Percentiles rank a stretch among this genome's conserved stretches.
Conservation (phyloP, 2,797 vertebrate species). For the Melanotaenia parkinsoni region DNA sequence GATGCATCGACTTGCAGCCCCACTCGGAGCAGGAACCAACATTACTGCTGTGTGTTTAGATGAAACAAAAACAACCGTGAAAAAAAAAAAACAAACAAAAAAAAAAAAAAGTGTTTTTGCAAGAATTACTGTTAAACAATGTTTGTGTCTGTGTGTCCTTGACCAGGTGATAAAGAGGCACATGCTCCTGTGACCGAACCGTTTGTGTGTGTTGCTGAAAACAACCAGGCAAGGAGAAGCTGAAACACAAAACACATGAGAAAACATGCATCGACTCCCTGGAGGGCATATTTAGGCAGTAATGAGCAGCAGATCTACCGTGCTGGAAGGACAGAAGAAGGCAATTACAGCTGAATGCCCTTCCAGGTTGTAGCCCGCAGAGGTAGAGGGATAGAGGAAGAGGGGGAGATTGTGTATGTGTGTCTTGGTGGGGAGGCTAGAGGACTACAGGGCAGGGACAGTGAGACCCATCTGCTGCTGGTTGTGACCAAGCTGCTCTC, state of each 20-base stretch:
- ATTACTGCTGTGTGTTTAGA: slow-evolving; percentile 16
- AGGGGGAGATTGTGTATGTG: slow-evolving; percentile 25
- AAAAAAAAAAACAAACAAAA: background rate
- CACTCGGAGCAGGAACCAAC: slow-evolving; percentile 37
- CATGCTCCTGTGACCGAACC: background rate
- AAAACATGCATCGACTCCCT: slow-evolving; percentile 49
- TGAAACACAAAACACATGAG: slow-evolving; percentile 20
- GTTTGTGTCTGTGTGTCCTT: slow-evolving; percentile 2
- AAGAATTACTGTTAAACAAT: slow-evolving; percentile 18
- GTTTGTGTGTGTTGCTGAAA: background rate
- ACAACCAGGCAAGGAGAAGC: slow-evolving; percentile 3
- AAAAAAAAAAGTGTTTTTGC: background rate
- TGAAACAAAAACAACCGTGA: background rate
- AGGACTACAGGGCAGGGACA: slow-evolving; percentile 67
- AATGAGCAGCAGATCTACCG: slow-evolving; percentile 74
- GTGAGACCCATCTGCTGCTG: slow-evolving; percentile 72
- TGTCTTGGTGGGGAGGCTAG: slow-evolving; percentile 50
- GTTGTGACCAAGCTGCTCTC: slow-evolving; percentile 66
- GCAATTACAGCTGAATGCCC: slow-evolving; percentile 71
- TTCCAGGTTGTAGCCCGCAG: slow-evolving; percentile 58
- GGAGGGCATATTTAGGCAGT: slow-evolving; percentile 58
- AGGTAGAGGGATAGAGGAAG: slow-evolving; percentile 14
- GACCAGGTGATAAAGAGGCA: background rate
- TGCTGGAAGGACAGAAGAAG: slow-evolving; percentile 72
- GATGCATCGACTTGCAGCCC: slow-evolving; percentile 62